Percentiles rank a stretch among this genome's conserved stretches.
Conservation (phyloP, 2,888 invertebrate species). For the Tachina lurida region DNA sequence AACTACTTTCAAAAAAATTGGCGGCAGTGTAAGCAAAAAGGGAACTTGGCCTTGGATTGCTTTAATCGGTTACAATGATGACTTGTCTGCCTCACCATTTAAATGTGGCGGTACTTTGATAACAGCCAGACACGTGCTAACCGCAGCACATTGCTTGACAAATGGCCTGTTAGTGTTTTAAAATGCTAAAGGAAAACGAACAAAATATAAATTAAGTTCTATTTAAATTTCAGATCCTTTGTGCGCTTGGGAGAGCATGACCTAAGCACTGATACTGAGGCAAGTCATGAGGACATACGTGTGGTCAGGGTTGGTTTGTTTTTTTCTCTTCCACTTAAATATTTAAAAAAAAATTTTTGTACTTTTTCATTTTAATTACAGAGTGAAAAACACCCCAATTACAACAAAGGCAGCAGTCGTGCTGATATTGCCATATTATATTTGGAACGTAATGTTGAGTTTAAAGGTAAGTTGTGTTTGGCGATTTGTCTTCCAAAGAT, state of each 20-base stretch:
- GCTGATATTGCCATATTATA: conserved; percentile 92
- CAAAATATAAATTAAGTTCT: not conserved
- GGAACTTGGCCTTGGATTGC: conserved; percentile 93
- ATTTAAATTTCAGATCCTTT: conserved; percentile 73
- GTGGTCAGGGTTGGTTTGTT: conserved; percentile 83
- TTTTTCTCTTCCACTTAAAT: not conserved
- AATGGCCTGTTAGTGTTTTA: conserved; percentile 77
- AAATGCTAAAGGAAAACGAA: not conserved
- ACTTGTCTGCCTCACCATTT: conserved; percentile 80
- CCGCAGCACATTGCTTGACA: conserved; percentile 83
- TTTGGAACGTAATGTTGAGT: conserved; percentile 85
- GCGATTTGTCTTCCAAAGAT: not conserved
- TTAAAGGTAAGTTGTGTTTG: conserved; percentile 85
- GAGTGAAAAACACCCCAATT: conserved; percentile 77
- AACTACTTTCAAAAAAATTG: conserved; percentile 85
- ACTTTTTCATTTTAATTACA: conserved; percentile 52
- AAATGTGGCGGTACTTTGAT: conserved; percentile 84
- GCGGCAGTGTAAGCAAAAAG: conserved; percentile 87
- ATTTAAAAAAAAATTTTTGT: not conserved
- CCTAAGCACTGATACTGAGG: conserved; percentile 85
- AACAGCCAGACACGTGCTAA: conserved; percentile 86
- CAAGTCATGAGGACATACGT: conserved; percentile 85
- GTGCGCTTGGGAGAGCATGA: conserved; percentile 92
- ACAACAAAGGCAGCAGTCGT: conserved; percentile 83
- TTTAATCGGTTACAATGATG: conserved; percentile 87